These are phyloP conservation scores for Plodia interpunctella DNA, from an alignment of 1,140 invertebrate genomes.

Conservation along the genomic window DNA sequence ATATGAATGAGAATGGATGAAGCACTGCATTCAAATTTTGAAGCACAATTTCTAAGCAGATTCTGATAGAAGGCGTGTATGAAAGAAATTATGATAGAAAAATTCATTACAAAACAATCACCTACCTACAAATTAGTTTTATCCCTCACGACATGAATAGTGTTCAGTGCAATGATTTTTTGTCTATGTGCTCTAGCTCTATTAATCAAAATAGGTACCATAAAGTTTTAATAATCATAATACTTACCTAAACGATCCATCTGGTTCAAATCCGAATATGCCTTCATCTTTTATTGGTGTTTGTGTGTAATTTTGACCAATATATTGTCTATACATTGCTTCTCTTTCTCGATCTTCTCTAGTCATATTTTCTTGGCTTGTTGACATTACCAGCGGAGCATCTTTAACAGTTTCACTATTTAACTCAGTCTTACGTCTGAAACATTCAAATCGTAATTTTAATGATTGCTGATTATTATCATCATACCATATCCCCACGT, in stretches of 20 bases:
- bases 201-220: slow-evolving; percentile 22
- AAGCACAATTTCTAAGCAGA: slow-evolving; percentile 6
- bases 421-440: slow-evolving; percentile 70
- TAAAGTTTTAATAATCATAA: slow-evolving; percentile 13
- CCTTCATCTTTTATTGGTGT: slow-evolving; percentile 80
- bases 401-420: slow-evolving; percentile 65
- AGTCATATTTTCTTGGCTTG: slow-evolving; percentile 79
- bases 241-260: slow-evolving; percentile 71
- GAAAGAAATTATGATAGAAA: slow-evolving; percentile 2
- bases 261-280: slow-evolving; percentile 74
- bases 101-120: background rate
- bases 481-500: too few relatives aligned
- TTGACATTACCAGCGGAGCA: slow-evolving; percentile 73
- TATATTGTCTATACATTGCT: slow-evolving; percentile 55
- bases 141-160: background rate
- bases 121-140: background rate
- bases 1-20: slow-evolving; percentile 56
- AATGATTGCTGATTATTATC: background rate
- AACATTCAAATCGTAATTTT: background rate
- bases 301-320: slow-evolving; percentile 75
- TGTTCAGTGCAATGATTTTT: slow-evolving; percentile 17
- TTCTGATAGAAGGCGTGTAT: slow-evolving; percentile 2
- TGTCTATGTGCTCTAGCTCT: slow-evolving; percentile 15
- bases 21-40: slow-evolving; percentile 26
- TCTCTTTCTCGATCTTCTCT: slow-evolving; percentile 61